Evolutionary conservation across 2,113 vertebrate genomes (phyloP), one percentile per base, ranked within the genome.

Genomic region (Lycaon pictus): DNA sequence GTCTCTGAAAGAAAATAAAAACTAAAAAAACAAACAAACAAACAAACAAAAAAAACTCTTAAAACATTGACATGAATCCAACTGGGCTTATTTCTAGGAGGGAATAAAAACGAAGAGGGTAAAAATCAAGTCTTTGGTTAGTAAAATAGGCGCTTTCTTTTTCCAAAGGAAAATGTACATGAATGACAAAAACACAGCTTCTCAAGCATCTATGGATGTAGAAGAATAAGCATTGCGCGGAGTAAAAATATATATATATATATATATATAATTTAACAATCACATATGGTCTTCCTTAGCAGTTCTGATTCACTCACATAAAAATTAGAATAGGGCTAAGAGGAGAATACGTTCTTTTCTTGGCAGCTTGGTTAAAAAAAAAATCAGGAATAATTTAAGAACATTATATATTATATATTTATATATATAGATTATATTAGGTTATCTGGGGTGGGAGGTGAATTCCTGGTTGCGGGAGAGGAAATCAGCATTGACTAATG

Each of bases 121-220:
- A 99, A 98, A 99, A 99, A 99, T 98, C 98, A 98, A 99, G 98
- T 99, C 99, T 99, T 99, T 99, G 99, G 99, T 99, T 99, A 98
- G 98, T 98, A 99, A 99, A 99, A 99, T 98, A 99, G 98, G 98
- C 98, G 98, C 98, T 98, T 99, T 99, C 98, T 98, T 98, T 98
- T 98, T 98, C 96, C 98, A 96, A 99, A 99, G 98, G 98, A 98
- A 99, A 99, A 99, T 97, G 97, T 95, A 98, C 98, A 99, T 98
- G 98, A 98, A 98, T 95, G 97, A 98, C 94, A 98, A 96, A 98
- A 98, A 98, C 98, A 96, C 97, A 95, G 96, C 97, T 97, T 98
- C 97, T 98, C 96, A 97, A 98, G 95, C 97, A 98, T 98, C 97
- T 98, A 98, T 87, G 97, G 97, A 97, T 98, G 98, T 98, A 98